Percentiles rank a stretch among this genome's conserved stretches.
phyloP scores from a whole-genome alignment of 2,113 vertebrate genomes.

The Chlorodrepanis virens region DNA sequence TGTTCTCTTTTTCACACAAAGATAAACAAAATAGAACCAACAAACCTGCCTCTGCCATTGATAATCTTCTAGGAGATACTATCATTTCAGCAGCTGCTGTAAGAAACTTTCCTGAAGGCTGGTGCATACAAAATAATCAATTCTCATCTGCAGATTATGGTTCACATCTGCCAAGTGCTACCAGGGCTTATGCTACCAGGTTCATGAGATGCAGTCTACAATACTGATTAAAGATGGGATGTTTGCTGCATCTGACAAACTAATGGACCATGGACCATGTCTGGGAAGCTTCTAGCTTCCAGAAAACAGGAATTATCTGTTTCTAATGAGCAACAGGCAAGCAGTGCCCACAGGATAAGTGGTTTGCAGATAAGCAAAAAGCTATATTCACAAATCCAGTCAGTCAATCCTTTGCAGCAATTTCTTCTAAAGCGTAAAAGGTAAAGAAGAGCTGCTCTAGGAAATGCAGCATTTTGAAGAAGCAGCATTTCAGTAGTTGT shows the following conservation, averaged over 20 bases:
- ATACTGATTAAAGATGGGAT: neutral
- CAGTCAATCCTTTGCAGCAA: neutral
- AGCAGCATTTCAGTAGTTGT: neutral
- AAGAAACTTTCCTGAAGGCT: neutral
- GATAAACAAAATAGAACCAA: conserved; percentile 22
- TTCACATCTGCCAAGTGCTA: neutral
- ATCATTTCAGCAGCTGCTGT: neutral
- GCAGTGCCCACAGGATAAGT: neutral
- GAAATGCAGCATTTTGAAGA: neutral
- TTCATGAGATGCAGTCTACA: neutral
- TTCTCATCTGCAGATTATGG: neutral
- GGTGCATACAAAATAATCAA: neutral
- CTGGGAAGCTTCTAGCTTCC: neutral
- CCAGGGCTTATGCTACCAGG: neutral
- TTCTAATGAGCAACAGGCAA: neutral
- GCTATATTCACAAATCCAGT: neutral
- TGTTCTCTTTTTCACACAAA: neutral
- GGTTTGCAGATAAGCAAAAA: conserved; percentile 14
- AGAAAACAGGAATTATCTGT: neutral
- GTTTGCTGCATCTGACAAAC: neutral
- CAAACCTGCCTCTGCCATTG: neutral
- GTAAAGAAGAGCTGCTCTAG: neutral
- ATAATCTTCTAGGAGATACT: neutral
- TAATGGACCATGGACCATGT: neutral
- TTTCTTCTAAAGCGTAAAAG: neutral